A percentile compares a stretch with the other conserved stretches of the same genome.
Conservation (phyloP, 2,113 vertebrate species). For the Leptosomus discolor region DNA sequence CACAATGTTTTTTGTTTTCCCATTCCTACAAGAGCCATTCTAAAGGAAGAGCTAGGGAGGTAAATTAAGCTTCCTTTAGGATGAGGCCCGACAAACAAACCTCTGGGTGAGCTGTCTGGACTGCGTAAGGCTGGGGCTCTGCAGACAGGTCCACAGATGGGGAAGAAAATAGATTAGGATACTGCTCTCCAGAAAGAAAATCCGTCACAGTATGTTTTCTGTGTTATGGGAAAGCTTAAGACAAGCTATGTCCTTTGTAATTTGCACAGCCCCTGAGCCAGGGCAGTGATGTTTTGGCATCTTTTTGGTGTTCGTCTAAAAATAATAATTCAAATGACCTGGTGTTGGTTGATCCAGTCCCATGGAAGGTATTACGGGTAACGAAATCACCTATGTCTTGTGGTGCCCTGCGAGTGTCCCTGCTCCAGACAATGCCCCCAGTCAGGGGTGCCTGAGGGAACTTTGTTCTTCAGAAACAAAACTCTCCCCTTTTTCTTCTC, state of each 20-base stretch:
- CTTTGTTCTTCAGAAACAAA: not conserved
- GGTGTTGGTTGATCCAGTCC: not conserved
- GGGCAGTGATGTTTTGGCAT: not conserved
- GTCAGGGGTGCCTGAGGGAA: not conserved
- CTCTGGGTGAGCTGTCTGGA: not conserved
- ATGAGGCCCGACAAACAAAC: not conserved
- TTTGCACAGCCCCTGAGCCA: not conserved
- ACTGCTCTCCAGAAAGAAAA: not conserved
- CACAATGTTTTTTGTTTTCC: not conserved
- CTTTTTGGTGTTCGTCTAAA: not conserved
- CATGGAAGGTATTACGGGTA: not conserved
- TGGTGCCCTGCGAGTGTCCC: not conserved
- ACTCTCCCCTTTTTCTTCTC: not conserved
- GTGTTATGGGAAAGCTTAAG: not conserved
- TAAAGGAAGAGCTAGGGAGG: not conserved
- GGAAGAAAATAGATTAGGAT: not conserved
- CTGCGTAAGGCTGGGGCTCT: not conserved
- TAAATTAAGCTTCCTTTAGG: not conserved
- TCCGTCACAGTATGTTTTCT: accelerated
- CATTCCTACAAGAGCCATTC: not conserved
- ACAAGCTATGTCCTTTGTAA: not conserved
- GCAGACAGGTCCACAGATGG: accelerated
- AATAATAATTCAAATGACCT: not conserved
- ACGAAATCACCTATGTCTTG: accelerated
- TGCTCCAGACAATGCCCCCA: not conserved